Conservation (phyloP, 2,797 vertebrate genomes). For the Danio tinwini region DNA sequence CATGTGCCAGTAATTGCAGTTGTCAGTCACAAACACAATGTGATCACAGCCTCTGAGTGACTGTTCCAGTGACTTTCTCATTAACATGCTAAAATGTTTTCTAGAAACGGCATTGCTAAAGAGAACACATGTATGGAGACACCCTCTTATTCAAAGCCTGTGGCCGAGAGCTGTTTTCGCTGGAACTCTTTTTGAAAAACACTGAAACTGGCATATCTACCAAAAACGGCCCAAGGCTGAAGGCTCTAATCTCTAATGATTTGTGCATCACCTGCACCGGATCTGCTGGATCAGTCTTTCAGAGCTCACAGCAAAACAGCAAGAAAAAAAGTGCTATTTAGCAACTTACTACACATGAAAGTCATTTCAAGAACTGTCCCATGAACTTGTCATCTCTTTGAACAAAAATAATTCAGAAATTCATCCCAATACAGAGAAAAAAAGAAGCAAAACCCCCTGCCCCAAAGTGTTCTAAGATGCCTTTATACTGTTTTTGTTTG, state of each 20-base stretch:
- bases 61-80: slow-evolving; percentile 52
- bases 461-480: not conserved
- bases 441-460: slow-evolving; percentile 17
- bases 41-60: not conserved
- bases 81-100: slow-evolving; percentile 71
- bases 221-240: slow-evolving; percentile 11
- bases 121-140: slow-evolving; percentile 44
- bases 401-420: not conserved
- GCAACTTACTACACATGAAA: not conserved
- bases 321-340: not conserved
- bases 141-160: slow-evolving; percentile 60
- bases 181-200: slow-evolving; percentile 37
- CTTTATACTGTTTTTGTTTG: slow-evolving; percentile 5
- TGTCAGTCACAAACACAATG: too few relatives aligned
- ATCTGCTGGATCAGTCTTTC: not conserved
- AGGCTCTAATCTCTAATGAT: slow-evolving; percentile 17
- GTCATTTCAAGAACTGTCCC: not conserved
- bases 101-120: slow-evolving; percentile 44
- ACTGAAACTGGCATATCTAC: slow-evolving; percentile 55
- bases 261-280: slow-evolving; percentile 16
- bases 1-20: too few relatives aligned
- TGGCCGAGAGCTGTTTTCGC: slow-evolving; percentile 64
- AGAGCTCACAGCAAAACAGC: not conserved
- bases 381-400: not conserved
- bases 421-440: not conserved